Percentiles rank a stretch among this genome's conserved stretches.
Evolutionary conservation across 2,797 vertebrate species (phyloP).

Genomic region (Crossoptilon crossoptilon): DNA sequence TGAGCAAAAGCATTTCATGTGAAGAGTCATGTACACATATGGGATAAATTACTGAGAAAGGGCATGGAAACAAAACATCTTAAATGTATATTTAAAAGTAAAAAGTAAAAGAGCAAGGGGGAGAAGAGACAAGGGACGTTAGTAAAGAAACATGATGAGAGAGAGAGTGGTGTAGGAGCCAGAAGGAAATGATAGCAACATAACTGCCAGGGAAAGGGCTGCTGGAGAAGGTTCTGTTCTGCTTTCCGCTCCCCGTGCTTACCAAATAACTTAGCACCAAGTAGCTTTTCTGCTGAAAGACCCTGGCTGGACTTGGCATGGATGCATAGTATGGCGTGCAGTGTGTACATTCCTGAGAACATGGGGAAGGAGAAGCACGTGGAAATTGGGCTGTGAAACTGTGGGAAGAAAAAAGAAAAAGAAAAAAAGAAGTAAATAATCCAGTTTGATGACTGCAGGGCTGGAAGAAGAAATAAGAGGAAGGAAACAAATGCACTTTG

Average conservation of each 20-base stretch:
- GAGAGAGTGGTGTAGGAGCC: accelerated
- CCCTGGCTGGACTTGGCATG: neutral
- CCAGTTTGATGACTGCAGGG: neutral
- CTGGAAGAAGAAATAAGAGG: neutral
- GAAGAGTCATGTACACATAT: constrained; percentile 25
- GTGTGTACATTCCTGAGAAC: accelerated
- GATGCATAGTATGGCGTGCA: neutral
- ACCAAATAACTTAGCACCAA: neutral
- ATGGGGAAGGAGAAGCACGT: neutral
- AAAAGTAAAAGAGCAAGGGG: constrained; percentile 14
- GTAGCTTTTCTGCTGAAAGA: neutral
- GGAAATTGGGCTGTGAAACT: neutral
- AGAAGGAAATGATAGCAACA: neutral
- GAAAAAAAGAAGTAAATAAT: neutral
- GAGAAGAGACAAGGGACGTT: neutral
- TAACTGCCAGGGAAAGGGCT: neutral
- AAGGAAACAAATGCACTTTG: neutral
- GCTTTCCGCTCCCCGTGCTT: neutral
- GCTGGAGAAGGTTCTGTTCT: accelerated
- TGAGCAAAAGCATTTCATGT: constrained; percentile 41
- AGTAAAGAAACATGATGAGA: neutral
- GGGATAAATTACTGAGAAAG: constrained; percentile 52
- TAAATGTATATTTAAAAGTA: constrained; percentile 42
- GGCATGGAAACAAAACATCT: constrained; percentile 38
- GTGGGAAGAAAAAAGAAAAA: neutral